A percentile compares a stretch with the other conserved stretches of the same genome.
phyloP scores from a whole-genome alignment of 30 jellyfish, hydroid and myxozoan genomes.

The Pseudorhiza aurosa region DNA sequence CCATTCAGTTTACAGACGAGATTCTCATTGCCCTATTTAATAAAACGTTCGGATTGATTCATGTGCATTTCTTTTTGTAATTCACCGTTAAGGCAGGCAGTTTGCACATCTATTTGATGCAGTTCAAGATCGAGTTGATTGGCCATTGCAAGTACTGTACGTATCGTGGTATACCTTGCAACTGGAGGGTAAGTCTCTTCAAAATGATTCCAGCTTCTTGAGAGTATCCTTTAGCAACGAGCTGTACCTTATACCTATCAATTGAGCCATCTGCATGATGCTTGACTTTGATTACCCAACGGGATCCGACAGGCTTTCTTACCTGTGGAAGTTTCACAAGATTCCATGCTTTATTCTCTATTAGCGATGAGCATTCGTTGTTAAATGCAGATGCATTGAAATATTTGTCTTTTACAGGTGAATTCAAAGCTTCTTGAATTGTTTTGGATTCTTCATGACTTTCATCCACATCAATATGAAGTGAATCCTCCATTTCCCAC shows the following conservation, averaged over 20 bases:
- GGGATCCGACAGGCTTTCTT: conserved; percentile 35
- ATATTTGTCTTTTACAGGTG: conserved; percentile 15
- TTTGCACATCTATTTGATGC: conserved; percentile 20
- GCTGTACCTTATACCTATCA: conserved; percentile 44
- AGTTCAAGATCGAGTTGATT: conserved; percentile 3
- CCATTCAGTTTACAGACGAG: conserved; percentile 31
- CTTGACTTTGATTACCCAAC: conserved; percentile 51
- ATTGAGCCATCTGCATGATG: conserved; percentile 40
- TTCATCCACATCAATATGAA: conserved; percentile 2
- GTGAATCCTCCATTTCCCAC: conserved; percentile 18
- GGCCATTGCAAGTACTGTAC: conserved; percentile 18
- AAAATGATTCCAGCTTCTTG: conserved; percentile 42
- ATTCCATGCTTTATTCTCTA: conserved; percentile 42
- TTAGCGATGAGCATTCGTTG: conserved; percentile 30
- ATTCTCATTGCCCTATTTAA: conserved; percentile 17
- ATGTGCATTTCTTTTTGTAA: conserved; percentile 41
- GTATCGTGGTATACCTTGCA: conserved; percentile 1
- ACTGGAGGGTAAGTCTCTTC: conserved; percentile 23
- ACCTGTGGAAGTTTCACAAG: conserved; percentile 50
- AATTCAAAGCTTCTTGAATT: conserved; percentile 14
- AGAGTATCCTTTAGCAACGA: conserved; percentile 57
- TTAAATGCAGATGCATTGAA: conserved; percentile 22
- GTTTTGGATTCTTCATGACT: conserved; percentile 20
- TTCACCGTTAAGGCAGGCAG: conserved; percentile 51
- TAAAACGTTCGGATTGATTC: conserved; percentile 47